Evolutionary conservation across 92 coral and sea anemone species (phyloP), one percentile per base, ranked within the genome.

Genomic region (Actinostola sp.): DNA sequence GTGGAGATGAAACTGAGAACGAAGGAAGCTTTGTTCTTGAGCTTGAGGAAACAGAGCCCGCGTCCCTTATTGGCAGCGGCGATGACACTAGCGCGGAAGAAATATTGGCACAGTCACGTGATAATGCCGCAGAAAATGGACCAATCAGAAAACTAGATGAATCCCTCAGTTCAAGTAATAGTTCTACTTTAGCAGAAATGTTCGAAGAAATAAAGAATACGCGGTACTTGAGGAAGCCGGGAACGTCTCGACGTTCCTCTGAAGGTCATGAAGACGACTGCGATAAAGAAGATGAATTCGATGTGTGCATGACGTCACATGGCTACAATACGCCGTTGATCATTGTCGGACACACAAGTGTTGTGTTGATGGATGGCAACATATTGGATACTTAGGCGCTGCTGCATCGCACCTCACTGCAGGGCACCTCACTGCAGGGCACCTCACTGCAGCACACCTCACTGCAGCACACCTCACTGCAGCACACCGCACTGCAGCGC

Each of bases 151-250:
- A 34, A 0, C 31, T 23, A 14, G 64, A 54, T 1, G 65, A 45
- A 9, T 57, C 36, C 25, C 32, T 72, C 1, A 60, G 29, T 20
- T 28, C 57, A 43, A 72, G 69, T 23, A 38, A 39, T 8, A 51
- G 4, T 0, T 73, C 79, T 20, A 50, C 43, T n/a, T 61, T 73
- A 14, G 79, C 79, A 24, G 69, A 73, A 10, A 73, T 73, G 79
- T 61, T 73, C n/a, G 79, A 73, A 29, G 79, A 59, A 48, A 46
- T 73, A 15, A 59, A 39, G 44, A 29, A 73, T 16, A 59, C 69
- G 20, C 34, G 79, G 13, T 73, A 73, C 31, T 61, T 73, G 7
- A 59, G 79, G 17, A 28, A 61, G 57, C 79, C 59, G 13, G 41
- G 55, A 31, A 21, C 59, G 17, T 30, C 72, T 7, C 26, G 58